These are phyloP conservation scores for Ariopsis seemanni DNA, from an alignment of 2,113 vertebrate species.

Conservation along the genomic window DNA sequence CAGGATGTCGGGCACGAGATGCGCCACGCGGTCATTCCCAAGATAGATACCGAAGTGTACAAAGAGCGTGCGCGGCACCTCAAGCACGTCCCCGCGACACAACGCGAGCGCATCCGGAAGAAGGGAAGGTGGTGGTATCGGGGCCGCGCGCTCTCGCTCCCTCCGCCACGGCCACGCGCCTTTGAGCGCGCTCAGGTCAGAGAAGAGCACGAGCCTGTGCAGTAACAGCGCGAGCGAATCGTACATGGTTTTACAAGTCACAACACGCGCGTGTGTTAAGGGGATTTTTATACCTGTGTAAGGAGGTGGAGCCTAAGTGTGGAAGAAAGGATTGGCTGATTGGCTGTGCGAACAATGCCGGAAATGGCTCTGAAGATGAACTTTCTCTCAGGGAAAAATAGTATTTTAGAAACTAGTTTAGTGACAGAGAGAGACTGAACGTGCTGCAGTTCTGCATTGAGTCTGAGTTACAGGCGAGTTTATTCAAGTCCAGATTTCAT, in stretches of 20 bases:
- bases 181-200: neutral
- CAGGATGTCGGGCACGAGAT: slow-evolving; percentile 7
- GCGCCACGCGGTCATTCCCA: neutral
- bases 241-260: neutral
- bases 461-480: neutral
- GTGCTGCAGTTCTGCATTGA: neutral
- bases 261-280: neutral
- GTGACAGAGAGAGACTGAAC: neutral
- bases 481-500: too few relatives aligned
- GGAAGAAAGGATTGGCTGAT: neutral
- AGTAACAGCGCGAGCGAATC: neutral
- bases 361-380: neutral
- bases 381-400: neutral
- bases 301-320: neutral
- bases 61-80: slow-evolving; percentile 18
- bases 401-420: too few relatives aligned
- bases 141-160: neutral
- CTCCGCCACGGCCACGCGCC: slow-evolving; percentile 5
- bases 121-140: neutral
- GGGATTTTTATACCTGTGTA: neutral
- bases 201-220: slow-evolving; percentile 6
- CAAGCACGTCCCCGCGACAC: neutral
- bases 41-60: slow-evolving; percentile 9
- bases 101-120: neutral
- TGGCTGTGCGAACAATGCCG: neutral